phyloP scores from a whole-genome alignment of 2,797 vertebrate genomes.

The Sardinella longiceps region DNA sequence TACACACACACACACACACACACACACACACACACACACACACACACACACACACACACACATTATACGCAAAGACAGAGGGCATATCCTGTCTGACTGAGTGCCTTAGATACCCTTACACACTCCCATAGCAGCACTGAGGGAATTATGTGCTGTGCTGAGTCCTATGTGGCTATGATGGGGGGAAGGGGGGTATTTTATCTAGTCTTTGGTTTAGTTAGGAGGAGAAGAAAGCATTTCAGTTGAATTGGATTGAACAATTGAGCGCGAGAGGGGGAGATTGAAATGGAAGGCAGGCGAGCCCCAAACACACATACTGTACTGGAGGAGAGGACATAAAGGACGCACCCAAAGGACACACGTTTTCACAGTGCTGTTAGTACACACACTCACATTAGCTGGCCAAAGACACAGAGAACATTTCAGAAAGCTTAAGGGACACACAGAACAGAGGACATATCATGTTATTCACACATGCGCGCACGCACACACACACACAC shows the following conservation, averaged over 20 bases:
- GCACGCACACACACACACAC: background rate
- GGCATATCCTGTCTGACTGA: constrained; percentile 10
- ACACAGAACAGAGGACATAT: background rate
- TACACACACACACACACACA: background rate
- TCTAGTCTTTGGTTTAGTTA: background rate
- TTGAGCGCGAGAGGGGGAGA: background rate
- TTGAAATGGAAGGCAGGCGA: background rate
- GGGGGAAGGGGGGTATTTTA: background rate
- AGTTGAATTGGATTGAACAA: constrained; percentile 17
- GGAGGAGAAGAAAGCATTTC: background rate
- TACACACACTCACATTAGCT: background rate
- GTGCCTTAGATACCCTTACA: background rate
- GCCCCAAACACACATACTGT: background rate
- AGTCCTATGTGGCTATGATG: background rate
- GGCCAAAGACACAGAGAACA: background rate
- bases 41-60: background rate
- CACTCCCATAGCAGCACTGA: background rate
- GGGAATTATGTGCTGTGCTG: constrained; percentile 15
- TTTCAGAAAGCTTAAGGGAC: background rate
- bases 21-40: background rate
- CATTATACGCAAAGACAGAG: constrained; percentile 21
- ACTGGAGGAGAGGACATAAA: background rate
- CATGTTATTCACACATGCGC: background rate
- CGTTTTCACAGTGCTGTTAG: background rate
- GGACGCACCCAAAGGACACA: background rate